Conservation (phyloP, 2,113 vertebrate genomes). For the Lophura nycthemera region DNA sequence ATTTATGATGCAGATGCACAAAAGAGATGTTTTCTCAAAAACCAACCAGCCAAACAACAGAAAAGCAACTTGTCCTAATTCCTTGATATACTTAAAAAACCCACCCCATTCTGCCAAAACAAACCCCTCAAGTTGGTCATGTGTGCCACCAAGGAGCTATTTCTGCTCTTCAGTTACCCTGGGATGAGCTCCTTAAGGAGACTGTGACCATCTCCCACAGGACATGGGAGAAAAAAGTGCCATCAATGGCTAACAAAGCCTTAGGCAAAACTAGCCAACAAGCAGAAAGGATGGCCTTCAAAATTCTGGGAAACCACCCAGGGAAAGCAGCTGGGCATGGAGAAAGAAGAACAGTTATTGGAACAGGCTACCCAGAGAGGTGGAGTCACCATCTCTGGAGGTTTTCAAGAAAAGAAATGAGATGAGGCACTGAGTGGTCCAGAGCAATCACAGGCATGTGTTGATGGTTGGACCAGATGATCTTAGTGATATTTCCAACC, state of each 20-base stretch:
- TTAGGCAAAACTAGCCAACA: neutral
- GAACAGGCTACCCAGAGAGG: too few relatives aligned
- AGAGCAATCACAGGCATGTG: too few relatives aligned
- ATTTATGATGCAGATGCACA: conserved; percentile 38
- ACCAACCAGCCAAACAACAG: too few relatives aligned
- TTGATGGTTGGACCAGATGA: too few relatives aligned
- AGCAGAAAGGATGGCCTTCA: neutral
- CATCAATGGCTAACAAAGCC: neutral
- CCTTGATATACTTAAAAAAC: neutral
- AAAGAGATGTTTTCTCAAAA: neutral
- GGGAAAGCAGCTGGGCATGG: neutral
- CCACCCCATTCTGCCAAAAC: neutral
- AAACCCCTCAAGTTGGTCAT: neutral
- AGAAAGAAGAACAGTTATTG: neutral
- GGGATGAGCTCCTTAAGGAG: neutral
- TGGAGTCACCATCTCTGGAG: too few relatives aligned
- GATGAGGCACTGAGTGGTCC: too few relatives aligned
- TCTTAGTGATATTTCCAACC: too few relatives aligned
- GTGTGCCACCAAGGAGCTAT: neutral
- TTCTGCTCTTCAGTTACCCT: neutral
- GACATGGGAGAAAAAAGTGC: neutral
- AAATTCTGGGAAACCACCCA: neutral
- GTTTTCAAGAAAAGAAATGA: too few relatives aligned
- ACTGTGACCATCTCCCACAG: neutral
- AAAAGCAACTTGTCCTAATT: neutral